A percentile compares a stretch with the other conserved stretches of the same genome.
These are phyloP conservation scores for Pseudochirops cupreus DNA, from an alignment of 2,797 vertebrate species.

Conservation along the genomic window DNA sequence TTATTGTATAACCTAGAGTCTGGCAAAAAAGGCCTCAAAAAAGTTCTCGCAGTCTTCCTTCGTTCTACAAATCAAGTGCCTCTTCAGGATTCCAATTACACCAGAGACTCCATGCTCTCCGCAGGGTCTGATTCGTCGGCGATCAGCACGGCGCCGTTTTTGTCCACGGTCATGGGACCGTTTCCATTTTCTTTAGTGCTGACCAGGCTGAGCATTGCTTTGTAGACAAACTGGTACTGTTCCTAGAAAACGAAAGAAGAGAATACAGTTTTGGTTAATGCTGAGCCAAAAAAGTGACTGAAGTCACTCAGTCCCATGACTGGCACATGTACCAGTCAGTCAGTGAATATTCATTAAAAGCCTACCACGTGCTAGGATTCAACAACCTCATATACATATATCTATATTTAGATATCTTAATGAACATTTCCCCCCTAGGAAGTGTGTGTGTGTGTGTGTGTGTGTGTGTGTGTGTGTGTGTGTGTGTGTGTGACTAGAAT, in stretches of 20 bases:
- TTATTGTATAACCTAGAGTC: conserved; percentile 99
- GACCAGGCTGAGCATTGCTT: conserved; percentile 95
- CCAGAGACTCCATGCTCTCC: conserved; percentile 96
- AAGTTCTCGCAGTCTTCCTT: conserved; percentile 95
- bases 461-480: background rate
- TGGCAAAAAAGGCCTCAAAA: conserved; percentile 99
- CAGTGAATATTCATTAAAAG: conserved; percentile 9
- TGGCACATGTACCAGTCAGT: background rate
- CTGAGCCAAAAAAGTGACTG: conserved; percentile 10
- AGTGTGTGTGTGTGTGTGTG: background rate
- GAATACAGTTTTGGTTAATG: conserved; percentile 7
- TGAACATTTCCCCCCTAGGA: background rate
- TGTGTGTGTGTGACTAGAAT: background rate
- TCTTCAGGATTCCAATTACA: conserved; percentile 88
- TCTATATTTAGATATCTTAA: background rate
- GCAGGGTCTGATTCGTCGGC: conserved; percentile 95
- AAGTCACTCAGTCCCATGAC: background rate
- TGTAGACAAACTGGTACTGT: conserved; percentile 96
- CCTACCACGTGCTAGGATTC: background rate
- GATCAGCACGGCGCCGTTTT: conserved; percentile 91
- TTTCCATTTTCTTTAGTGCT: conserved; percentile 93
- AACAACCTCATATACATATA: background rate
- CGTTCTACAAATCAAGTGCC: conserved; percentile 94
- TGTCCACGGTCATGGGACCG: conserved; percentile 89
- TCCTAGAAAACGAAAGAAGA: conserved; percentile 86